Conservation (phyloP, 1,140 invertebrate species). For the Magallana angulata region DNA sequence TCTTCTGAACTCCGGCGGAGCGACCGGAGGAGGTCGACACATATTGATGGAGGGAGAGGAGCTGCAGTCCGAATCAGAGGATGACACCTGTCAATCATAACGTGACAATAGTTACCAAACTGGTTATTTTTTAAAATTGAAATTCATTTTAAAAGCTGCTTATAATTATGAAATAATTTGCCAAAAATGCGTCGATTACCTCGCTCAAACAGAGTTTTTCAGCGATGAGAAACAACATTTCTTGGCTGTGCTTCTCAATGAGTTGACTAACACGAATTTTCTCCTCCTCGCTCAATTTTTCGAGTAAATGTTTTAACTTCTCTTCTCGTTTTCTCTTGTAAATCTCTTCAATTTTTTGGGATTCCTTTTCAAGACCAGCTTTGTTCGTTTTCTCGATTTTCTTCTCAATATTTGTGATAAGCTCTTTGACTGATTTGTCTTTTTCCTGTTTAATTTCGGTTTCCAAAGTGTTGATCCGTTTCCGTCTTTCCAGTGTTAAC, state of each 20-base stretch:
- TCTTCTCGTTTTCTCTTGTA: constrained; percentile 72
- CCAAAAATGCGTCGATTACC: constrained; percentile 46
- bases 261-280: constrained; percentile 72
- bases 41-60: constrained; percentile 52
- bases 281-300: constrained; percentile 73
- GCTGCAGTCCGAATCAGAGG: constrained; percentile 63
- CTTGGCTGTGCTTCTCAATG: constrained; percentile 77
- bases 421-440: constrained; percentile 72
- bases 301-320: constrained; percentile 69
- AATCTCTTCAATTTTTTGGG: constrained; percentile 68
- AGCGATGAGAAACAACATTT: constrained; percentile 76
- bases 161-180: too few relatives aligned
- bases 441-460: constrained; percentile 72
- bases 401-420: constrained; percentile 71
- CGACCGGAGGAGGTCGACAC: constrained; percentile 65
- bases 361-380: constrained; percentile 67
- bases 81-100: constrained; percentile 11
- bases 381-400: constrained; percentile 63
- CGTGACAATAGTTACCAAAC: too few relatives aligned
- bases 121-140: too few relatives aligned
- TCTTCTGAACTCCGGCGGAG: constrained; percentile 72
- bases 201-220: constrained; percentile 69
- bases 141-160: too few relatives aligned
- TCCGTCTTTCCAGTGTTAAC: constrained; percentile 70
- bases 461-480: constrained; percentile 69